phyloP scores from a whole-genome alignment of 2,888 invertebrate genomes.

The Osmoderma eremita region DNA sequence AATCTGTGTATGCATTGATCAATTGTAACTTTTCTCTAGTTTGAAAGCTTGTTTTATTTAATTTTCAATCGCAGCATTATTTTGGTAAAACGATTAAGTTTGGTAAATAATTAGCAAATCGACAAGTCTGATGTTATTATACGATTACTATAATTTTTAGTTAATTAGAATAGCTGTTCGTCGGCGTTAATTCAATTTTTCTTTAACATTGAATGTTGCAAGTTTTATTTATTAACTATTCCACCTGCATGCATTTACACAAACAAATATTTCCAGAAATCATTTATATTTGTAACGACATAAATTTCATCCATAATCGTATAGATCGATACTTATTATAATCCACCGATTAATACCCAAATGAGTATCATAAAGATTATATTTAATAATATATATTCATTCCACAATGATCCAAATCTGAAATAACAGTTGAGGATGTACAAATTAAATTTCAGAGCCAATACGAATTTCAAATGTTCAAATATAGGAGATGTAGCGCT shows the following conservation, averaged over 20 bases:
- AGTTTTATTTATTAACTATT: too few species aligned
- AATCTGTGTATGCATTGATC: too few species aligned
- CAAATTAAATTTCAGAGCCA: slow-evolving; percentile 5
- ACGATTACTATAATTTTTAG: neutral
- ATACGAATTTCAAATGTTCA: slow-evolving; percentile 18
- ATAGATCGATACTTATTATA: too few species aligned
- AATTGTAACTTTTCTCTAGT: neutral
- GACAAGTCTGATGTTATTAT: slow-evolving; percentile 2
- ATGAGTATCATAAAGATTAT: too few species aligned
- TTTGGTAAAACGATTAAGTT: slow-evolving; percentile 2
- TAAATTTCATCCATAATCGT: too few species aligned
- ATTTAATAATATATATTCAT: neutral
- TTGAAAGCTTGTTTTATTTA: neutral
- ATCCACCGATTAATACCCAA: too few species aligned
- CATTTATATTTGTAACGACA: too few species aligned
- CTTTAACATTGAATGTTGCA: too few species aligned
- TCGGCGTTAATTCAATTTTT: too few species aligned
- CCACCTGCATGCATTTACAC: too few species aligned
- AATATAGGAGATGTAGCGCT: neutral
- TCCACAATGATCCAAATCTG: neutral
- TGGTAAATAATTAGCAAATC: neutral
- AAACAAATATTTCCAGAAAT: too few species aligned
- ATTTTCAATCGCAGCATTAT: slow-evolving; percentile 29
- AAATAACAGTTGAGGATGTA: neutral
- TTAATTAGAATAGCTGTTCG: too few species aligned